Base-by-base conservation (phyloP, 2,888 invertebrate genomes). In the Kuschelorhynchus macadamiae region DNA sequence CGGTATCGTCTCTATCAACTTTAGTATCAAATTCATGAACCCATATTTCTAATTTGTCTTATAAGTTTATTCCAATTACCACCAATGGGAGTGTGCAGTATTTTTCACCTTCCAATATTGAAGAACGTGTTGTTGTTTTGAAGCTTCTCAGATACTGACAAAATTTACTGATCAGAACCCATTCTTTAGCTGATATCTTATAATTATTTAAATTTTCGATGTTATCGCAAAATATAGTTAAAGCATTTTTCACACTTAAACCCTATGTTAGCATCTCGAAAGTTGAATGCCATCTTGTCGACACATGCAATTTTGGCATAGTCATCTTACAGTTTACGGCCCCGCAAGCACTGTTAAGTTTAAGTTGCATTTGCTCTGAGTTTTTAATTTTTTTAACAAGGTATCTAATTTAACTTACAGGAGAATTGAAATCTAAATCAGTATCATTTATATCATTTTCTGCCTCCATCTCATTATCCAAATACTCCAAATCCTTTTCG, bases 21-120 rank as follows among this genome's bases (percentile, higher is more conserved):
- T 62, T 62, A 32, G 14, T 41, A 42, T 61, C 63, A 30, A 63
- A 36, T 20, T 67, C 33, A 36, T 44, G 16, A 12, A 60, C 64
- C 59, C 53, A 64, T 39, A 42, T 16, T 64, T 68, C 64, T n/a
- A 68, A 41, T 47, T 67, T 49, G 30, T 61, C 62, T 30, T 56
- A 46, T 14, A 67, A 25, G 20, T 67, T 67, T 32, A 63, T 50
- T 32, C 67, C 57, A 25, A 71, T 64, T 61, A 68, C 44, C 14
- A 72, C 72, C 66, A 69, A 70, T 16, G 71, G 57, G 39, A 72
- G 25, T 44, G 72, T 73, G 50, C 50, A 53, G 59, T 73, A 73
- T 33, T 18, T 36, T 53, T 72, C 72, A 32, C 71, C 72, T 47
- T 69, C 64, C 55, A 73, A 55, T 32, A 44, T 60, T 44, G 21